Percentiles rank a stretch among this genome's conserved stretches.
Conservation (phyloP, 2,797 vertebrate genomes). For the Ambastaia sidthimunki region DNA sequence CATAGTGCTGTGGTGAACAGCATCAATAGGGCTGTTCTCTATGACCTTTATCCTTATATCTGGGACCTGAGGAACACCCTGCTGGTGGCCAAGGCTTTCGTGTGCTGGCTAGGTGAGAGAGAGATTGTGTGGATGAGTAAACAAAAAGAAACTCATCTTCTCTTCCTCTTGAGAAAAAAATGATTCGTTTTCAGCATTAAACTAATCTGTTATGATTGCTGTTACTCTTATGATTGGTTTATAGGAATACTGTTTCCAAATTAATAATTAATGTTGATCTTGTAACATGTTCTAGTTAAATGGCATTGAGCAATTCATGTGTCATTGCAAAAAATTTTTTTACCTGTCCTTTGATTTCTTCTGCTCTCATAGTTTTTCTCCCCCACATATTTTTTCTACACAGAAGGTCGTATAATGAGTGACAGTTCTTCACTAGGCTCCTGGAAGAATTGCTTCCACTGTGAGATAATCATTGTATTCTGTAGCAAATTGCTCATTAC, state of each 20-base stretch:
- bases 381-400: background rate
- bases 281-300: background rate
- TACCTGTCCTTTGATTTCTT: constrained; percentile 4
- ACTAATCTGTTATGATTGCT: background rate
- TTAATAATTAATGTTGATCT: background rate
- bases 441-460: constrained; percentile 88
- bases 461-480: constrained; percentile 69
- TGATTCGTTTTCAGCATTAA: too few species aligned
- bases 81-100: constrained; percentile 82
- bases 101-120: constrained; percentile 84
- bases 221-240: background rate
- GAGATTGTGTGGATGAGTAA: background rate
- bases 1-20: constrained; percentile 82
- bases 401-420: constrained; percentile 82
- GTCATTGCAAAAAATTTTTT: background rate
- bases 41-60: constrained; percentile 88
- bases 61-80: constrained; percentile 87
- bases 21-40: constrained; percentile 80
- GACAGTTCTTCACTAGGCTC: constrained; percentile 76
- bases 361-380: background rate
- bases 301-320: background rate
- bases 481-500: background rate
- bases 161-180: too few species aligned
- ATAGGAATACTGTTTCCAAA: background rate
- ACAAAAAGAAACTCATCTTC: background rate